phyloP scores from a whole-genome alignment of 2,113 vertebrate genomes.

The Setophaga kirtlandii region DNA sequence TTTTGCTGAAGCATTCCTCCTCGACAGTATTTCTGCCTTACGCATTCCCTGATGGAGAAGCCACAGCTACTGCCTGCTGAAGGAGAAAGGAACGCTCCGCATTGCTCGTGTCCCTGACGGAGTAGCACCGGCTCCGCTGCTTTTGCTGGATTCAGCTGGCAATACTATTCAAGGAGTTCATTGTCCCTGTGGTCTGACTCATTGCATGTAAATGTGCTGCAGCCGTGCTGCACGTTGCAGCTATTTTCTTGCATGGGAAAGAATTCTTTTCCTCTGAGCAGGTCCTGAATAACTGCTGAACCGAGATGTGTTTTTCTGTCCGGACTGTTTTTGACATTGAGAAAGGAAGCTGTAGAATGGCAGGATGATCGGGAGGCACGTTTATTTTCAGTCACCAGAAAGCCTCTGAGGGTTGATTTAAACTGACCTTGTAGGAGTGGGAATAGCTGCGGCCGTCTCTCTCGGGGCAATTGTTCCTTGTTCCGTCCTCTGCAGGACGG shows the following conservation, averaged over 20 bases:
- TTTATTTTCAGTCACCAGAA: conserved; percentile 51
- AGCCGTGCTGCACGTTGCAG: conserved; percentile 72
- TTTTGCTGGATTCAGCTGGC: conserved; percentile 62
- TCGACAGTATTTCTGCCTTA: conserved; percentile 41
- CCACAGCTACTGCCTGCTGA: conserved; percentile 43
- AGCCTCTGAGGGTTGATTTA: conserved; percentile 35
- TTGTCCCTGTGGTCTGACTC: conserved; percentile 79
- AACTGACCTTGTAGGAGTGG: conserved; percentile 75
- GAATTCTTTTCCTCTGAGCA: conserved; percentile 45
- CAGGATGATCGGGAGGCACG: conserved; percentile 50
- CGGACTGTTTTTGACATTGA: conserved; percentile 4
- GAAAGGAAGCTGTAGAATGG: conserved; percentile 48
- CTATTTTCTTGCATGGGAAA: conserved; percentile 58
- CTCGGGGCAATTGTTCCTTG: conserved; percentile 65
- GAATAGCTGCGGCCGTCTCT: conserved; percentile 45
- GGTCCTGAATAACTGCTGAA: conserved; percentile 51
- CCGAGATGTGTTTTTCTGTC: conserved; percentile 13
- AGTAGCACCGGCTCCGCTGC: conserved; percentile 57
- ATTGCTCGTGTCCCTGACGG: conserved; percentile 46
- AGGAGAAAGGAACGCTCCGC: conserved; percentile 37
- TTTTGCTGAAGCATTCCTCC: conserved; percentile 57
- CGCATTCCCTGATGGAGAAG: conserved; percentile 67
- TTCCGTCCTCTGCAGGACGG: conserved; percentile 36
- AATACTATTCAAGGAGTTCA: conserved; percentile 65
- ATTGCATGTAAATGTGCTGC: conserved; percentile 77